Base-by-base conservation (phyloP, 2,113 vertebrate species). In the Nematolebias whitei region DNA sequence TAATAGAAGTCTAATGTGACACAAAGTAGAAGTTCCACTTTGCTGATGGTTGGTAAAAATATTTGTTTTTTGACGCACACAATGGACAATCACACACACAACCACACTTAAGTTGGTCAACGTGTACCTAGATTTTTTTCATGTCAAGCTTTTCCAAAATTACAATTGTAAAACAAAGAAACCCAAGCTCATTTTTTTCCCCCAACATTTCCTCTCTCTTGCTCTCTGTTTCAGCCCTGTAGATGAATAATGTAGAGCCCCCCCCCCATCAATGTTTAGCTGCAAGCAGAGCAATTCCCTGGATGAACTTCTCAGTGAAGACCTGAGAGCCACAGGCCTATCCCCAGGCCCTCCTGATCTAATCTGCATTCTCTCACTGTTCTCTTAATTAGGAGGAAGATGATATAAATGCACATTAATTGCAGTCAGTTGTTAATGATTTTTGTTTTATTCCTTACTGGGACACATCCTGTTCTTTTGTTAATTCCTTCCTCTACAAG, bases 171-270 rank as follows among this genome's bases (percentile, higher is more conserved):
- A 64, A 84, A 51, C 38, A 59, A 2, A 43, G 8, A 18, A 44
- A n/a, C n/a, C n/a, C n/a, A n/a, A n/a, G n/a, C n/a, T n/a, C n/a
- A n/a, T 48, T 12, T 5, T 60, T 66, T 70, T 18, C 26, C 29
- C 23, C 43, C 53, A 56, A 68, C 47, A 39, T 38, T 58, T 53
- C 20, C 55, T 54, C 57, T 20, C 0, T 2, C 53, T 49, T 47
- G 13, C 63, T 59, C 43, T 22, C 19, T 41, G 4, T 63, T 65
- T 72, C 45, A 16, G 26, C 40, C 62, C 51, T 14, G 1, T 20
- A 56, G 58, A 85, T 85, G 68, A 85, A 89, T 85, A 79, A 88
- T 85, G 77, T 38, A 84, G 79, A 69, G n/a, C n/a, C n/a, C n/a
- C n/a, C n/a, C n/a, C 56, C 50, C 47, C 59, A 61, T 83, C 68